Evolutionary conservation across 2,113 vertebrate genomes (phyloP).

Genomic region (Phycodurus eques): DNA sequence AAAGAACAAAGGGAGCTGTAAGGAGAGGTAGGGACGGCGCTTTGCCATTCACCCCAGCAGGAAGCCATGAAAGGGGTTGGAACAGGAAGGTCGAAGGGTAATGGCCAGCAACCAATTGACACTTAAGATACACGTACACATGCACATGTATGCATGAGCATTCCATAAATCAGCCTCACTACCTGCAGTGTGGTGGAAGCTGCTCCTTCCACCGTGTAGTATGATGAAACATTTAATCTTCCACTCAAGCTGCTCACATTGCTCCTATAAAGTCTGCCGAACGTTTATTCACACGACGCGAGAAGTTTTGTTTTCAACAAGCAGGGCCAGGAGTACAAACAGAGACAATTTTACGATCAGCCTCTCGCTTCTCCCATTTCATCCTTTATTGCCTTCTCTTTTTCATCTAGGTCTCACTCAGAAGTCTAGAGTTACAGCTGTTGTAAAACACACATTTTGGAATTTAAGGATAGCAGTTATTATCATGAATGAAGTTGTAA

Average conservation of each 20-base stretch:
- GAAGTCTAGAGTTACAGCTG: conserved; percentile 22
- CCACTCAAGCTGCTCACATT: neutral
- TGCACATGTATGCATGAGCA: conserved; percentile 31
- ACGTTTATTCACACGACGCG: conserved; percentile 25
- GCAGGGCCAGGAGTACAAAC: conserved; percentile 28
- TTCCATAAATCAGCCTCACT: conserved; percentile 52
- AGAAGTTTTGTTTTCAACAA: conserved; percentile 31
- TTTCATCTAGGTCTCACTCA: conserved; percentile 57
- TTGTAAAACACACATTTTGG: conserved; percentile 37
- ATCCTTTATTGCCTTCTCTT: conserved; percentile 44
- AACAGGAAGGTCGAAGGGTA: conserved; percentile 40
- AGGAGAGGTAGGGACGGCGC: conserved; percentile 54
- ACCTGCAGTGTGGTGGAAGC: conserved; percentile 24
- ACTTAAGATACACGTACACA: conserved; percentile 16
- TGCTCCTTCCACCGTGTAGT: conserved; percentile 1
- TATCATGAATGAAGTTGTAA: conserved; percentile 1
- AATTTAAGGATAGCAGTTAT: conserved; percentile 32
- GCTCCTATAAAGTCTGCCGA: neutral
- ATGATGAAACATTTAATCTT: conserved; percentile 17
- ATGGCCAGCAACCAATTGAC: conserved; percentile 36
- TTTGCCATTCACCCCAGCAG: conserved; percentile 47
- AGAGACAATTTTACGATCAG: conserved; percentile 46
- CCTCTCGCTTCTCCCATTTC: conserved; percentile 41
- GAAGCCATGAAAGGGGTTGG: conserved; percentile 56
- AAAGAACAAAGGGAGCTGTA: conserved; percentile 65